phyloP scores from a whole-genome alignment of 2,113 vertebrate species.

The Eulemur rufifrons region DNA sequence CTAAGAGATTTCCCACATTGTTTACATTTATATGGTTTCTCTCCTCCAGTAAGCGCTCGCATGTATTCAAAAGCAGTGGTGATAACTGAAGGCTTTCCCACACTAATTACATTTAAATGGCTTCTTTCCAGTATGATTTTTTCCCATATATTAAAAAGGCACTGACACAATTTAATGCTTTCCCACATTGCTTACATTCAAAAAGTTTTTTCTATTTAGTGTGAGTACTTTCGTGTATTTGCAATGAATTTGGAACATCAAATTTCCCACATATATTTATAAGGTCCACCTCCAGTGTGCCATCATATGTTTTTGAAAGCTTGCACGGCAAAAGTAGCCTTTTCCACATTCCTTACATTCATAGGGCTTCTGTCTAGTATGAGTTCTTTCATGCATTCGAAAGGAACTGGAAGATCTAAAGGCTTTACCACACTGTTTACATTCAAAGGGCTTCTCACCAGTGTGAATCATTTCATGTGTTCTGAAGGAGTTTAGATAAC shows the following conservation, averaged over 20 bases:
- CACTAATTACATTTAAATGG: too few relatives aligned
- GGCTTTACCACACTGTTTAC: background rate
- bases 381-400: constrained; percentile 32
- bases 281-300: background rate
- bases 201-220: background rate
- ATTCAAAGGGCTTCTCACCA: background rate
- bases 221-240: background rate
- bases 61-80: too few relatives aligned
- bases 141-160: background rate
- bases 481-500: background rate
- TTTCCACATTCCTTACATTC: constrained; percentile 48
- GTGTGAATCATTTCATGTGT: constrained; percentile 24
- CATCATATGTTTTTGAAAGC: background rate
- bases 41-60: too few relatives aligned
- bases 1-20: too few relatives aligned
- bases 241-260: background rate
- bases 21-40: too few relatives aligned
- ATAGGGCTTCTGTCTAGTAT: constrained; percentile 48
- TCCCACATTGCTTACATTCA: background rate
- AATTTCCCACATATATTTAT: background rate
- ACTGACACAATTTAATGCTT: background rate
- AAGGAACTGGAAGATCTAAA: background rate
- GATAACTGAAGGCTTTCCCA: too few relatives aligned
- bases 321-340: background rate
- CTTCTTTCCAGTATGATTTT: too few relatives aligned